Percentiles rank a stretch among this genome's conserved stretches.
Conservation (phyloP, 2,797 vertebrate species). For the Hyperoplus lanceolatus region DNA sequence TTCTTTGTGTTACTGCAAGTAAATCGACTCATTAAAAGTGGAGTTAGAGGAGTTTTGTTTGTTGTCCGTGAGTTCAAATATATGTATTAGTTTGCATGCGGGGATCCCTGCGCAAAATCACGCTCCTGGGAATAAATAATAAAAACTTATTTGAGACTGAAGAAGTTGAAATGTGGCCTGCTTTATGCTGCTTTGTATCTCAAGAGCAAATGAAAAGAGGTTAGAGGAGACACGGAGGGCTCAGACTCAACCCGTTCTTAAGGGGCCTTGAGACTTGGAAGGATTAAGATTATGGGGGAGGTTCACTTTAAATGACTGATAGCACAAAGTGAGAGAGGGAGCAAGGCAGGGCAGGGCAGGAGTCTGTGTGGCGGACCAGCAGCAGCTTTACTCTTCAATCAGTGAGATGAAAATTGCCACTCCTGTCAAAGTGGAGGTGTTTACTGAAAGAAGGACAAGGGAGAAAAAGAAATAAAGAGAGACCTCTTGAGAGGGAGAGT, state of each 20-base stretch:
- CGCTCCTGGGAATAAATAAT: slow-evolving; percentile 27
- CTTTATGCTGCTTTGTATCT: slow-evolving; percentile 39
- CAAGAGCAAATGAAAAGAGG: slow-evolving; percentile 56
- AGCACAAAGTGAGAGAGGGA: slow-evolving; percentile 83
- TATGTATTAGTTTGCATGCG: slow-evolving; percentile 48
- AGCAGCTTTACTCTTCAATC: slow-evolving; percentile 86
- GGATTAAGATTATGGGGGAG: slow-evolving; percentile 83
- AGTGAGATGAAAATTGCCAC: slow-evolving; percentile 87
- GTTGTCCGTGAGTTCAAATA: slow-evolving; percentile 53
- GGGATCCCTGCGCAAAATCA: slow-evolving; percentile 44
- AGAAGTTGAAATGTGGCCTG: slow-evolving; percentile 31
- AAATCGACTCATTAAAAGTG: slow-evolving; percentile 61
- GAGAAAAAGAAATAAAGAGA: slow-evolving; percentile 69
- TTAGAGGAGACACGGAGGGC: slow-evolving; percentile 61
- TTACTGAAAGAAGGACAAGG: slow-evolving; percentile 81
- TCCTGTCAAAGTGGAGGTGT: slow-evolving; percentile 85
- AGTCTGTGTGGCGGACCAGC: slow-evolving; percentile 86
- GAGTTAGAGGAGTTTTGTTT: slow-evolving; percentile 58
- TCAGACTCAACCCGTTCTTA: slow-evolving; percentile 54
- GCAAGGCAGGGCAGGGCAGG: slow-evolving; percentile 81
- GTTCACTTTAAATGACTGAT: slow-evolving; percentile 82
- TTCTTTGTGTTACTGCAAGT: slow-evolving; percentile 66
- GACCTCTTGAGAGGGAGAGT: slow-evolving; percentile 77
- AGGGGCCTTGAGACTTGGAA: slow-evolving; percentile 76
- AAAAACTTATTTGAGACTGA: slow-evolving; percentile 25